Evolutionary conservation across 2,113 vertebrate genomes (phyloP).

Genomic region (Varanus komodoensis): DNA sequence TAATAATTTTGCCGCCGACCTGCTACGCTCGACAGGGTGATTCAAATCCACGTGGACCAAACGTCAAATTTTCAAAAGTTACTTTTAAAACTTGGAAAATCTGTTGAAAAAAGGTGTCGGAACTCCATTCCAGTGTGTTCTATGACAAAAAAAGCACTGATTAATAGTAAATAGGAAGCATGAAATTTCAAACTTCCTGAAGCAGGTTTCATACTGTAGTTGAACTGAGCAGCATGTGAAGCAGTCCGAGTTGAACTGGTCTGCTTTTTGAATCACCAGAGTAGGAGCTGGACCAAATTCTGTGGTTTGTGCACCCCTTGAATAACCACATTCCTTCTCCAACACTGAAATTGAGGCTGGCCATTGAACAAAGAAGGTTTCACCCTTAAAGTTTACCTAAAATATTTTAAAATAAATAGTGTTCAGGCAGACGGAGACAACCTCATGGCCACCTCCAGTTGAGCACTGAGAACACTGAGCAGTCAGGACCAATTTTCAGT

Average conservation of each 20-base stretch:
- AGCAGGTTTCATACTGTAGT: not conserved
- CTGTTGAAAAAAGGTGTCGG: too few relatives aligned
- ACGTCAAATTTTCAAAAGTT: too few relatives aligned
- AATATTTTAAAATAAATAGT: too few relatives aligned
- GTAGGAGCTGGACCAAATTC: not conserved
- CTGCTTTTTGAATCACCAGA: not conserved
- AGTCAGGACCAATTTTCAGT: slow-evolving; percentile 7
- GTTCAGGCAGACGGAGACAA: not conserved
- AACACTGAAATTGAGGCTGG: not conserved
- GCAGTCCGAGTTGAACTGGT: not conserved
- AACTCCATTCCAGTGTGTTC: too few relatives aligned
- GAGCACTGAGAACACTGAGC: not conserved
- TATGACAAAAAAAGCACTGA: too few relatives aligned
- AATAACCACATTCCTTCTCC: not conserved
- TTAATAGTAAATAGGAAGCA: not conserved
- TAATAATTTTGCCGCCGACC: too few relatives aligned
- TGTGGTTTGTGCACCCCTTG: not conserved
- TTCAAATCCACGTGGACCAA: too few relatives aligned
- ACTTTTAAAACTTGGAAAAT: too few relatives aligned
- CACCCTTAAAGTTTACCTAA: too few relatives aligned
- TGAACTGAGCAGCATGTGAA: not conserved
- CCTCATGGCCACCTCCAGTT: not conserved
- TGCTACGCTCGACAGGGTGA: too few relatives aligned
- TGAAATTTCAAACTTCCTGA: not conserved
- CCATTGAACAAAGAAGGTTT: not conserved